phyloP scores from a whole-genome alignment of 2,888 invertebrate genomes.

The Polyommatus icarus region DNA sequence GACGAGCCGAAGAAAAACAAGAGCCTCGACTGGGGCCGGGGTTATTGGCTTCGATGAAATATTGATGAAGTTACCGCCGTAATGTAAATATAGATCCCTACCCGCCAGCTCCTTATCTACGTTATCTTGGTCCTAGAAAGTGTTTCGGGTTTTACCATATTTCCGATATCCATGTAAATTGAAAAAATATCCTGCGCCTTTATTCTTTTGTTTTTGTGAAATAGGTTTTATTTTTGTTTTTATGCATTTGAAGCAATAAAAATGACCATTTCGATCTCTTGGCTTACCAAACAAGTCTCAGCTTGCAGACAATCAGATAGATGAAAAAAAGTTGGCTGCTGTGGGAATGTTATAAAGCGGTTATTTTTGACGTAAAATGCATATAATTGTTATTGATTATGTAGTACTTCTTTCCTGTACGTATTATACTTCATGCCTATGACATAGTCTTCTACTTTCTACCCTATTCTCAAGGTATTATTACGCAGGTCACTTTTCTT shows the following conservation, averaged over 20 bases:
- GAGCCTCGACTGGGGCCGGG: conserved; percentile 41
- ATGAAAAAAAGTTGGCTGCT: too few relatives aligned
- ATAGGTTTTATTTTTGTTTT: not conserved
- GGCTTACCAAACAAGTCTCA: too few relatives aligned
- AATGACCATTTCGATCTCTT: not conserved
- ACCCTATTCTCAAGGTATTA: not conserved
- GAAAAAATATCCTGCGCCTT: not conserved
- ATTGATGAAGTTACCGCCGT: conserved; percentile 55
- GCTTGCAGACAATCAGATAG: too few relatives aligned
- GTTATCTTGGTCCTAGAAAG: not conserved
- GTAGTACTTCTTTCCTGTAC: not conserved
- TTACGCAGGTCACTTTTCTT: not conserved
- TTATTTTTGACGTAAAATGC: not conserved
- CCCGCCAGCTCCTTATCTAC: not conserved
- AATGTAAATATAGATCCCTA: conserved; percentile 35
- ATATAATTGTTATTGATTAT: not conserved
- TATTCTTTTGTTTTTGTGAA: not conserved
- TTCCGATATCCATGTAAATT: not conserved
- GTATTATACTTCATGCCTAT: not conserved
- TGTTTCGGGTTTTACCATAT: not conserved
- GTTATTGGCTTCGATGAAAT: conserved; percentile 61
- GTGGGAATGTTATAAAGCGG: not conserved
- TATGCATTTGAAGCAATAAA: not conserved
- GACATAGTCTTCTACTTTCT: not conserved
- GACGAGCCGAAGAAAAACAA: conserved; percentile 43